Conservation (phyloP, 2,113 vertebrate species). For the Chloropsis hardwickii region DNA sequence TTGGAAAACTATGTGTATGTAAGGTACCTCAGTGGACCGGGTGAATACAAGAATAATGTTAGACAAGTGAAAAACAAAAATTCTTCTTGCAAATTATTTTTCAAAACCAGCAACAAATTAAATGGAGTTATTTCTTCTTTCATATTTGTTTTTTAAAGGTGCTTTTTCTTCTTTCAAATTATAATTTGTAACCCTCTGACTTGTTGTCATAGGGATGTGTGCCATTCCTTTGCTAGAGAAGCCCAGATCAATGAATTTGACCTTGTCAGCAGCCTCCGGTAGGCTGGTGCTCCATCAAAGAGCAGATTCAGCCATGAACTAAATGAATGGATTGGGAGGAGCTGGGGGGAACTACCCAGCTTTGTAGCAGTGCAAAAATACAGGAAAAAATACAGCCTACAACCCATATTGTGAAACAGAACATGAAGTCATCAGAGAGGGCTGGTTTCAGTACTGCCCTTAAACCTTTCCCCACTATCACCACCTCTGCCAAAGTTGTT, state of each 20-base stretch:
- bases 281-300: not conserved
- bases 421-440: not conserved
- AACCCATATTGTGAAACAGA: not conserved
- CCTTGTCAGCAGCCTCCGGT: not conserved
- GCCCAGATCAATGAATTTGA: not conserved
- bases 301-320: not conserved
- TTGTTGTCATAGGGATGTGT: not conserved
- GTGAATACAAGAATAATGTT: not conserved
- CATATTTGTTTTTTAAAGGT: not conserved
- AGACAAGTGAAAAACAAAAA: not conserved
- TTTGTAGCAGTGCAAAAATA: not conserved
- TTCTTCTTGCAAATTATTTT: not conserved
- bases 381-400: not conserved
- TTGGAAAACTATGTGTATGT: not conserved
- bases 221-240: not conserved
- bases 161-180: not conserved
- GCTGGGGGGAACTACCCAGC: not conserved
- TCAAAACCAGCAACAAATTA: not conserved
- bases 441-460: not conserved
- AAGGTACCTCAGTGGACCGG: not conserved
- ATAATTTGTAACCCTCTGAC: not conserved
- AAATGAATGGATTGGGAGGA: not conserved
- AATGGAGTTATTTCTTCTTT: not conserved
- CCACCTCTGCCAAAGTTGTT: not conserved
- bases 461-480: not conserved